phyloP scores from a whole-genome alignment of 2,113 vertebrate genomes.

The Falco punctatus region DNA sequence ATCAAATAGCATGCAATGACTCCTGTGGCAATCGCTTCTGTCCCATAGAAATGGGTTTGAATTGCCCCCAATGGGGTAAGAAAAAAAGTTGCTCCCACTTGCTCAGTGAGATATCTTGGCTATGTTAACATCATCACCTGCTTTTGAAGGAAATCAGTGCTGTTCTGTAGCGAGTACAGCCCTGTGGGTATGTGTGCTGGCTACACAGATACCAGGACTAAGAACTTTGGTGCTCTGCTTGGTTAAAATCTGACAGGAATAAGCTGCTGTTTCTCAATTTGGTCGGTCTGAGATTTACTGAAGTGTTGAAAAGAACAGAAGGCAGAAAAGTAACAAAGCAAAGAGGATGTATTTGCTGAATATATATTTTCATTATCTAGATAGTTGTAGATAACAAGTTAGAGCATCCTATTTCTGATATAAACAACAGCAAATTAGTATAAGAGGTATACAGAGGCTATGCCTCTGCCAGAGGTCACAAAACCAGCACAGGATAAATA shows the following conservation, averaged over 20 bases:
- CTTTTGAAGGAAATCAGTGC: neutral
- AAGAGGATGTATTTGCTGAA: neutral
- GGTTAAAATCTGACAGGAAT: neutral
- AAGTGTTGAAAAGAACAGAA: neutral
- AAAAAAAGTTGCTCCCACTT: neutral
- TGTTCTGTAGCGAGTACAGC: neutral
- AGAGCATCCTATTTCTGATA: neutral
- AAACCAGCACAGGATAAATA: conserved; percentile 40
- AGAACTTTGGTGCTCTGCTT: neutral
- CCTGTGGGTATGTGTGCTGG: neutral
- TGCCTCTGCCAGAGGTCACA: conserved; percentile 35
- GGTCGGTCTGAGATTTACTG: neutral
- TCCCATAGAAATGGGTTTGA: neutral
- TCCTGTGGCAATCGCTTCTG: neutral
- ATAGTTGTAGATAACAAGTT: neutral
- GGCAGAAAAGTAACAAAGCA: neutral
- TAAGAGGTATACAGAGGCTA: neutral
- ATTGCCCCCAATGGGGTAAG: neutral
- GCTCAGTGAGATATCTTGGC: neutral
- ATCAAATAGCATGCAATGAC: neutral
- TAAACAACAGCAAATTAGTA: conserved; percentile 12
- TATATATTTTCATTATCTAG: conserved; percentile 7
- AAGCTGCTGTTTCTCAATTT: neutral
- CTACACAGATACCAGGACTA: neutral
- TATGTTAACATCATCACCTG: neutral